Conservation (phyloP, 2,797 vertebrate species). For the Echiichthys vipera region DNA sequence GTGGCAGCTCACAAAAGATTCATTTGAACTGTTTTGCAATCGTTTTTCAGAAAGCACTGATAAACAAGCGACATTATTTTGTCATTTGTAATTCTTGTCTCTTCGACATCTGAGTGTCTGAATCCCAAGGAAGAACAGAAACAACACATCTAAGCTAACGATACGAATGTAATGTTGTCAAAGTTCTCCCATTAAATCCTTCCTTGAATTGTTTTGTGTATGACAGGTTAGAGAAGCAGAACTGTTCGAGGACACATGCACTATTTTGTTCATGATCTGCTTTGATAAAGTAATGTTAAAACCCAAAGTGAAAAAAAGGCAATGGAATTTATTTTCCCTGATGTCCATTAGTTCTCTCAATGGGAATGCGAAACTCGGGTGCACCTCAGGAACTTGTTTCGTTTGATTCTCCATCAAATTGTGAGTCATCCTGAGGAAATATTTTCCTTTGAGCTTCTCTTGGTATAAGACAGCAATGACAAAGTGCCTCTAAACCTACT, state of each 20-base stretch:
- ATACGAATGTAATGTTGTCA: background rate
- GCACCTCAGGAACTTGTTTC: background rate
- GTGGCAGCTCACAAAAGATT: background rate
- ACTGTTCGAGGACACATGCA: background rate
- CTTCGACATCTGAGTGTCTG: background rate
- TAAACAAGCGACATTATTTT: background rate
- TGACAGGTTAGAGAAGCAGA: background rate
- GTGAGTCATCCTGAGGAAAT: slow-evolving; percentile 27
- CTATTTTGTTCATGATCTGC: background rate
- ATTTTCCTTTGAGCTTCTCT: slow-evolving; percentile 43
- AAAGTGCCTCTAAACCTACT: slow-evolving; percentile 53
- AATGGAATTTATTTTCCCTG: background rate
- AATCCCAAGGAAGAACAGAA: background rate
- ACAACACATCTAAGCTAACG: background rate
- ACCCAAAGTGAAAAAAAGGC: background rate
- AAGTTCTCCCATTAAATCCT: background rate
- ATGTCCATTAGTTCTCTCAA: slow-evolving; percentile 3
- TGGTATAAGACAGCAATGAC: slow-evolving; percentile 50
- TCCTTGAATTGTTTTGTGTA: background rate
- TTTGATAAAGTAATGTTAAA: slow-evolving; percentile 10
- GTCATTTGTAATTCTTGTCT: background rate
- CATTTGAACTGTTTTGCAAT: background rate
- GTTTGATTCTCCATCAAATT: slow-evolving; percentile 28
- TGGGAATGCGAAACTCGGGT: background rate
- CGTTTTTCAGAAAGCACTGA: background rate